Base-by-base conservation (phyloP, 2,888 invertebrate genomes). In the Tetrapedia diversipes region DNA sequence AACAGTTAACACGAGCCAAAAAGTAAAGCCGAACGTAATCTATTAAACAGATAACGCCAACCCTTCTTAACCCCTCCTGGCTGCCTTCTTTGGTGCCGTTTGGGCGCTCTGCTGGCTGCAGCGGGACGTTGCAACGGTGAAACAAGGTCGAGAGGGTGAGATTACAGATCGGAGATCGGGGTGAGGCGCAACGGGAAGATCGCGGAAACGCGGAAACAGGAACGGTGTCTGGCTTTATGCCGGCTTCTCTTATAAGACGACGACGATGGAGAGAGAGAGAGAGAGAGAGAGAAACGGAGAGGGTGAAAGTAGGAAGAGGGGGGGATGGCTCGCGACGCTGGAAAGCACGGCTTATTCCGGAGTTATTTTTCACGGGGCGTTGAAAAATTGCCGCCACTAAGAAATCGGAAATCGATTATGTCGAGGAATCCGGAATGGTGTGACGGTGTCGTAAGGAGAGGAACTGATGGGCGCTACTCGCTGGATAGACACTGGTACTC, bases 341-440 rank as follows among this genome's bases (percentile, higher is more conserved):
- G 69, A 39, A 73, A 73, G 73, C 79, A 68, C 74, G 78, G 86
- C 87, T 90, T 89, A 87, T 89, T 87, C 86, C 81, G 64, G 83
- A 88, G 87, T 89, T 88, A 90, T 90, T 90, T 90, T 89, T 89
- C 89, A 86, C 82, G 73, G 81, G 73, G 80, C 82, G 86, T 85
- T 88, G 90, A 90, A 86, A 89, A 89, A 89, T 90, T 86, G 85
- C 86, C 83, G 82, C 84, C 86, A 86, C 87, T 88, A 79, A 73
- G 86, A 87, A 89, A 90, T 90, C 88, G 89, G 85, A 90, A 90
- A 90, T 90, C 89, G 89, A 90, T 90, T 90, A 89, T 85, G 83
- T 74, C 78, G 81, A 68, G 61, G 75, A 79, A 81, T 79, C 72
- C 80, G 51, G 63, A 57, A 37, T 32, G 60, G 73, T 69, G 64